Conservation (phyloP, 2,113 vertebrate species). For the Rallus limicola region DNA sequence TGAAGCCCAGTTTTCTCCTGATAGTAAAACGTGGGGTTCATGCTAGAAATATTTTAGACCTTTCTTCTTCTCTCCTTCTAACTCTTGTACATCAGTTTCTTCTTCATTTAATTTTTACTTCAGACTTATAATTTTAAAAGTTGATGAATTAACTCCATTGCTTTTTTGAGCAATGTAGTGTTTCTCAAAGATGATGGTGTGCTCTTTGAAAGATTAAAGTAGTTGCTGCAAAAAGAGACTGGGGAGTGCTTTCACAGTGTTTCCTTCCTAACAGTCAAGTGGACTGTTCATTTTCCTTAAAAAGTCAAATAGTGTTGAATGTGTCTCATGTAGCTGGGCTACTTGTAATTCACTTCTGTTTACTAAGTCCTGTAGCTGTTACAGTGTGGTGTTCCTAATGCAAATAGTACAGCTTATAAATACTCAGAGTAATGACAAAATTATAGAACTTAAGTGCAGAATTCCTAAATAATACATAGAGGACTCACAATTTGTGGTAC, state of each 20-base stretch:
- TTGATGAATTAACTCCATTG: neutral
- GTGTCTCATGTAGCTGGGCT: neutral
- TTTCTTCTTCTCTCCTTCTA: neutral
- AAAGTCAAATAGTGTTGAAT: neutral
- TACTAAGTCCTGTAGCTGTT: neutral
- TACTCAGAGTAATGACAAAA: neutral
- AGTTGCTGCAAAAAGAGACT: neutral
- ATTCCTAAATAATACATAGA: fast-evolving
- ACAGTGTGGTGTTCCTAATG: neutral
- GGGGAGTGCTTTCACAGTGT: neutral
- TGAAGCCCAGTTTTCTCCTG: neutral
- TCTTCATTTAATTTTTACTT: neutral
- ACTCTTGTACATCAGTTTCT: neutral
- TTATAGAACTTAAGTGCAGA: neutral
- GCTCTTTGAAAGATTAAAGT: neutral
- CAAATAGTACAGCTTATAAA: neutral
- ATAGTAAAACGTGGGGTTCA: neutral
- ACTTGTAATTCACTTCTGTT: neutral
- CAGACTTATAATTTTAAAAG: neutral
- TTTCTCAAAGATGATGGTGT: neutral
- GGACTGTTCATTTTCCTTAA: neutral
- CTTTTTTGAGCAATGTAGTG: neutral
- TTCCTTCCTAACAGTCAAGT: neutral
- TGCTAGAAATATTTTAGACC: neutral
- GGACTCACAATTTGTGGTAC: neutral